A percentile compares a stretch with the other conserved stretches of the same genome.
These are phyloP conservation scores for Diaperis boleti DNA, from an alignment of 2,888 invertebrate genomes.

Conservation along the genomic window DNA sequence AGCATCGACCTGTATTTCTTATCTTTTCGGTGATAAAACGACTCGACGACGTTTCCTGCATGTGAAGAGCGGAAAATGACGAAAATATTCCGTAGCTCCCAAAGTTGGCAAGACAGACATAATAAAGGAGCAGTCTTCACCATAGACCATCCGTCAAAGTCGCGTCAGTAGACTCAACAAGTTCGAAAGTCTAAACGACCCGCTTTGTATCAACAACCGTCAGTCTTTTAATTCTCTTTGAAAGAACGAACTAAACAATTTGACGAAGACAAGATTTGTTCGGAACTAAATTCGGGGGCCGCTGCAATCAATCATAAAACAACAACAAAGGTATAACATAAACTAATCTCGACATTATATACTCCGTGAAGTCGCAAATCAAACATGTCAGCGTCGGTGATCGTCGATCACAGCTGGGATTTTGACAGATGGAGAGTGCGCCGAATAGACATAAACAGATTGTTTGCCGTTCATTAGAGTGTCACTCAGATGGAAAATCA, in stretches of 20 bases:
- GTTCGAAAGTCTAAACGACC: too few species aligned
- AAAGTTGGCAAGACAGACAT: background rate
- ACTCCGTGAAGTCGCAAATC: conserved; percentile 25
- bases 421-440: conserved; percentile 1
- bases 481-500: too few species aligned
- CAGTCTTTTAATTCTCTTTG: background rate
- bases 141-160: background rate
- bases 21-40: background rate
- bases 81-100: background rate
- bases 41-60: conserved; percentile 4
- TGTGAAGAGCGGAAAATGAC: background rate
- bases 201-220: background rate
- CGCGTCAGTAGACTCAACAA: background rate
- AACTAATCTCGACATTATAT: conserved; percentile 23
- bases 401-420: conserved; percentile 16
- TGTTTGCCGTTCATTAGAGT: too few species aligned
- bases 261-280: conserved; percentile 14
- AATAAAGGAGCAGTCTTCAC: too few species aligned
- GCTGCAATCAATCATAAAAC: conserved; percentile 15
- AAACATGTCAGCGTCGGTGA: conserved; percentile 11
- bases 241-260: conserved; percentile 6
- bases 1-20: background rate
- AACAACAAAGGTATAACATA: conserved; percentile 18
- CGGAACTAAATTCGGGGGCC: background rate
- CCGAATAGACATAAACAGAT: background rate